These are phyloP conservation scores for Ceyx cyanopectus DNA, from an alignment of 2,113 vertebrate species.

Conservation along the genomic window DNA sequence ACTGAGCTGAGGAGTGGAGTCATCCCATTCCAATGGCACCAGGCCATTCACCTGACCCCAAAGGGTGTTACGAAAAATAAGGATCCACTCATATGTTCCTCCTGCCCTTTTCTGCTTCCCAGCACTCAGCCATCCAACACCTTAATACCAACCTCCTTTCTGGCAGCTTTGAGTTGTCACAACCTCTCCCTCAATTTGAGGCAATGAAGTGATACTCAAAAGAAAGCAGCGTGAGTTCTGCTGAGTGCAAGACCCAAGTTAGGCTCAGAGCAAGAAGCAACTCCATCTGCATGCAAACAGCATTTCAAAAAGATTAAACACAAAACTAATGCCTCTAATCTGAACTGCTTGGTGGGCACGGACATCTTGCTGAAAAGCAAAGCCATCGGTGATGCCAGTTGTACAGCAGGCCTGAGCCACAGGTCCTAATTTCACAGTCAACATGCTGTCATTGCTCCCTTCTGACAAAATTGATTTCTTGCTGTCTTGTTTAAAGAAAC, in stretches of 20 bases:
- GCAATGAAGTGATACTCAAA: conserved; percentile 18
- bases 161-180: neutral
- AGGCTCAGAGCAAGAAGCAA: conserved; percentile 54
- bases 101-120: conserved; percentile 27
- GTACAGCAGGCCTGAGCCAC: neutral
- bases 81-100: conserved; percentile 19
- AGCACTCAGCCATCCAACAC: conserved; percentile 21
- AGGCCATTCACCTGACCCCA: conserved; percentile 39
- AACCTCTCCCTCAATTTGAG: conserved; percentile 1
- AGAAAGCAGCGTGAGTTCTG: conserved; percentile 50
- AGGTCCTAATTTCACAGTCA: conserved; percentile 9
- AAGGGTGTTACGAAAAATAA: neutral
- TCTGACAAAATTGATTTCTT: neutral
- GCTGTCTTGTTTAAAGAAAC: neutral
- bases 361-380: conserved; percentile 21
- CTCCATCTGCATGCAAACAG: conserved; percentile 1
- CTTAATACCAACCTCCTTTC: neutral
- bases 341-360: conserved; percentile 10
- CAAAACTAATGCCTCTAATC: conserved; percentile 56
- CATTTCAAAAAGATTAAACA: conserved; percentile 40
- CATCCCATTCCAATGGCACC: conserved; percentile 26
- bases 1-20: neutral
- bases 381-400: neutral
- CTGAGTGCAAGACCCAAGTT: conserved; percentile 1
- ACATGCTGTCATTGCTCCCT: conserved; percentile 2